Percentiles rank a stretch among this genome's conserved stretches.
Conservation (phyloP, 2,113 vertebrate genomes). For the Menura novaehollandiae region DNA sequence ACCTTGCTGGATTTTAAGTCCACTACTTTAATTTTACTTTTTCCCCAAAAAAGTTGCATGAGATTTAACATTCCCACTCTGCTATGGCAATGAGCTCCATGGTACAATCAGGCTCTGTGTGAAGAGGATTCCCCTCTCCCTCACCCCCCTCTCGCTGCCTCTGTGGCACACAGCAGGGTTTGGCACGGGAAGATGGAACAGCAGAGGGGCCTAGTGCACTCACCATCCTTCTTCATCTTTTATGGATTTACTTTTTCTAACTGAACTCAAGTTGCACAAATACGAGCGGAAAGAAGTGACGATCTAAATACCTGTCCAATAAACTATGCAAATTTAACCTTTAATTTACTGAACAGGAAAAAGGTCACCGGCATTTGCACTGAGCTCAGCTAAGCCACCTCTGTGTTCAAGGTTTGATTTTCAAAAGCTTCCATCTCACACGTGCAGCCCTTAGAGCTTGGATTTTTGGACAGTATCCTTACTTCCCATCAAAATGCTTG, state of each 20-base stretch:
- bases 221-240: background rate
- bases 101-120: background rate
- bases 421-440: background rate
- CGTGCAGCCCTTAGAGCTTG: accelerated
- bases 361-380: background rate
- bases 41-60: background rate
- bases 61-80: background rate
- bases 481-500: background rate
- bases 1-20: background rate
- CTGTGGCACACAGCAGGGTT: background rate
- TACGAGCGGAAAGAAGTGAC: background rate
- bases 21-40: background rate
- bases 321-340: constrained; percentile 35
- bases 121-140: background rate
- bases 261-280: background rate
- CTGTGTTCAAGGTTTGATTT: background rate
- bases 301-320: background rate
- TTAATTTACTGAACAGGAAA: background rate
- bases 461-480: accelerated
- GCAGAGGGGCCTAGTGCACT: background rate
- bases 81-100: background rate
- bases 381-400: background rate
- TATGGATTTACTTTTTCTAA: background rate
- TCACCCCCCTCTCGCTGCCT: background rate
- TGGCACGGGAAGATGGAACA: accelerated